These are phyloP conservation scores for Dermatemys mawii DNA, from an alignment of 2,113 vertebrate genomes.

Conservation along the genomic window DNA sequence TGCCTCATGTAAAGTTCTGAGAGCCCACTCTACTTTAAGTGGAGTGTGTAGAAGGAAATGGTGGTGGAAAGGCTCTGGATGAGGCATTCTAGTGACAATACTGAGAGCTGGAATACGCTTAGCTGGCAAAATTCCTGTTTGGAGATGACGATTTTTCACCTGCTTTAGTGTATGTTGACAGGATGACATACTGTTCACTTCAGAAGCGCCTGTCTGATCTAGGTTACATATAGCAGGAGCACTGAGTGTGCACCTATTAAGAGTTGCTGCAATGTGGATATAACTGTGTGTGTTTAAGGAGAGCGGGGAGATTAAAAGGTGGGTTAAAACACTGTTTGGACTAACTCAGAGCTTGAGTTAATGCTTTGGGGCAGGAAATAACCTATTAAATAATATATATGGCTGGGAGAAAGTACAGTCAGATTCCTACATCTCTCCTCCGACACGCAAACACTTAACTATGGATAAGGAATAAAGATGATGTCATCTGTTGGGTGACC, in stretches of 20 bases:
- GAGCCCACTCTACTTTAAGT: background rate
- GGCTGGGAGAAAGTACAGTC: background rate
- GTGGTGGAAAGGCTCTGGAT: background rate
- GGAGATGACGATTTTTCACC: background rate
- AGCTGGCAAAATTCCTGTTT: background rate
- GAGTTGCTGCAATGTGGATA: background rate
- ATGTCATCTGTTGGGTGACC: background rate
- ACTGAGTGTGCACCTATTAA: background rate
- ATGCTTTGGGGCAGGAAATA: background rate
- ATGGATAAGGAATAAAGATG: background rate
- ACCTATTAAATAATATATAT: accelerated
- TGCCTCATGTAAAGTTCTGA: background rate
- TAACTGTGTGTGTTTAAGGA: background rate
- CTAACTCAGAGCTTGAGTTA: background rate
- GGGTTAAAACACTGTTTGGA: background rate
- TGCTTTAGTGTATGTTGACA: background rate
- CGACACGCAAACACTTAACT: background rate
- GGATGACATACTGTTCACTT: background rate
- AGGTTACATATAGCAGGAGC: accelerated
- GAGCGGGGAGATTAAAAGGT: background rate
- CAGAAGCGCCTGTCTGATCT: background rate
- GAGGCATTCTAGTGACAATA: accelerated
- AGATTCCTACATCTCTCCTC: background rate
- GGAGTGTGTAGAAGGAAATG: background rate
- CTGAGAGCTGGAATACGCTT: background rate